A percentile compares a stretch with the other conserved stretches of the same genome.
Evolutionary conservation across 1,140 invertebrate species (phyloP).

Genomic region (Pseudobourletiella spinata): DNA sequence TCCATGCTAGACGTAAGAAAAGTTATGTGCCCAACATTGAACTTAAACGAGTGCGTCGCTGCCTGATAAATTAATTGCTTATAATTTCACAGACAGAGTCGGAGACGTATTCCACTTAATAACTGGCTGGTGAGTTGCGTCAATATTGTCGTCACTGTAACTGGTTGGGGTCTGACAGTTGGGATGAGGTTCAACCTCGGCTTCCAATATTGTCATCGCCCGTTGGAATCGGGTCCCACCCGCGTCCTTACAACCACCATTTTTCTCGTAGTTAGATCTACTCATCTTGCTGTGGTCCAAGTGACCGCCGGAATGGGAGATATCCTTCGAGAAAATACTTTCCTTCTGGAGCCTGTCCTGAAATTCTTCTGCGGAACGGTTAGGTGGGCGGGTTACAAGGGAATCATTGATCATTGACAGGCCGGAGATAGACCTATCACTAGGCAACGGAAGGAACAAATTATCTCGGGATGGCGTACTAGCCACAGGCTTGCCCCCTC

Average conservation of each 20-base stretch:
- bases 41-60: too few species aligned
- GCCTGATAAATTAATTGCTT: too few species aligned
- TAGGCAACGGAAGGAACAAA: slow-evolving; percentile 3
- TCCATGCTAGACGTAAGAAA: background rate
- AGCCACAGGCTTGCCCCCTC: background rate
- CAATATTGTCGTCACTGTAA: background rate
- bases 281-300: background rate
- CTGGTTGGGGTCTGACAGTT: background rate
- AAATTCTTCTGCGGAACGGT: too few species aligned
- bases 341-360: background rate
- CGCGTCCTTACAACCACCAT: background rate
- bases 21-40: too few species aligned
- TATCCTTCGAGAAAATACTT: background rate
- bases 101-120: background rate
- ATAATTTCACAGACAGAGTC: background rate
- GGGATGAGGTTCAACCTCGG: background rate
- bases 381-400: background rate
- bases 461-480: slow-evolving; percentile 15
- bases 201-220: background rate
- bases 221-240: background rate
- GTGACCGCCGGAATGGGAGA: background rate
- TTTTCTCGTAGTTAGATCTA: background rate
- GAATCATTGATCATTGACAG: slow-evolving; percentile 5
- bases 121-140: background rate
- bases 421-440: slow-evolving; percentile 14